Evolutionary conservation across 1,140 invertebrate species (phyloP).

Genomic region (Hylaeus volcanicus): DNA sequence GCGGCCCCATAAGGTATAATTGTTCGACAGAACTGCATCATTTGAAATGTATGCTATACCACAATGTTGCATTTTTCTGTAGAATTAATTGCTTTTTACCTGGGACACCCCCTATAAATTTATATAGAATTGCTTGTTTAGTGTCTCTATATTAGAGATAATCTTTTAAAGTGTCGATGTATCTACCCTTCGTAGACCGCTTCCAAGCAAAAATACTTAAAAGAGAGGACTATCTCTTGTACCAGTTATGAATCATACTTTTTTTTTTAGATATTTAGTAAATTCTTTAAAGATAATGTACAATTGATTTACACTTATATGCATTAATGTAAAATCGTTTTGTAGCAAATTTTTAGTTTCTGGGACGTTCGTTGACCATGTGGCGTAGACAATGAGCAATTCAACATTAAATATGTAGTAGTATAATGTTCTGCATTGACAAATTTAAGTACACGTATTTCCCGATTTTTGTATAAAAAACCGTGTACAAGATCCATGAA

Average conservation of each 20-base stretch:
- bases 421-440: neutral
- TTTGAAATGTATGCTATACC: constrained; percentile 14
- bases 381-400: neutral
- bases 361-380: neutral
- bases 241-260: neutral
- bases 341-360: neutral
- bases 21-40: constrained; percentile 8
- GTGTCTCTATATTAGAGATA: constrained; percentile 50
- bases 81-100: neutral
- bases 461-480: too few relatives aligned
- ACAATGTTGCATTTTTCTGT: constrained; percentile 23
- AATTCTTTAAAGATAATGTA: neutral
- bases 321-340: neutral
- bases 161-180: constrained; percentile 21
- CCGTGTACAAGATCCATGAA: too few relatives aligned
- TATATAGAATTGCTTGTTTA: constrained; percentile 25
- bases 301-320: constrained; percentile 10
- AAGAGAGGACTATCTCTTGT: neutral
- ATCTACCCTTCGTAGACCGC: constrained; percentile 29
- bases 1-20: neutral
- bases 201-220: constrained; percentile 9
- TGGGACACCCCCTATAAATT: constrained; percentile 22
- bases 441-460: neutral
- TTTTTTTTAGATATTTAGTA: constrained; percentile 4
- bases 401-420: neutral